Base-by-base conservation (phyloP, 2,888 invertebrate genomes). In the Vannuccia rotundouncinata region DNA sequence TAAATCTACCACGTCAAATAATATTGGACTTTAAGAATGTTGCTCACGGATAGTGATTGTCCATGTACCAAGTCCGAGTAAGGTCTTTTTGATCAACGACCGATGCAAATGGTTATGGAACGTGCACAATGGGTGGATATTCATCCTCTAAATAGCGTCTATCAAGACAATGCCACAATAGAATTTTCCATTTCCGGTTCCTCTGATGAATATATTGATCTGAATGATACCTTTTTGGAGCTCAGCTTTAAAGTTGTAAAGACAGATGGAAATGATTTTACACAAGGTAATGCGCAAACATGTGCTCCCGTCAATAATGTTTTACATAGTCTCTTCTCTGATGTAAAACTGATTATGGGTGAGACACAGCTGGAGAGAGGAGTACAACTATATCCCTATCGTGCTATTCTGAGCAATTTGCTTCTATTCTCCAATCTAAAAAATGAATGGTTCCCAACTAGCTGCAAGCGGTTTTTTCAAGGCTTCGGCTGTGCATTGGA, bases 171-270 rank as follows among this genome's bases (percentile, higher is more conserved):
- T 66, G 66, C 66, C 2, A 17, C 66, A 66, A 66, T 66, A 5
- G 66, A 66, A 66, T 66, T 66, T 22, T 66, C 66, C 10, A 66
- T 66, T 22, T 66, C 66, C 66, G 66, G 25, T 66, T 66, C 66
- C 25, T 66, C 66, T 27, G 66, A 66, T 66, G 66, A 66, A n/a
- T 22, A 22, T 22, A 66, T 66, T 66, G 66, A 66, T 22, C 66
- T n/a, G 13, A 66, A 66, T 66, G 66, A 66, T 66, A 66, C 66
- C 66, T 66, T 22, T 66, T 66, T 66, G 66, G 66, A 66, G 66
- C 66, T 66, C 2, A 66, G 10, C 66, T 66, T 5, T 22, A 66
- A 66, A 66, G 66, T 66, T 66, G 66, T 66, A 66, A 66, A 66
- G 25, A 22, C 66, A 66, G 22, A 66, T 66, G 66, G 66, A 22